Conservation (phyloP, 2,888 invertebrate genomes). For the Diaperis boleti region DNA sequence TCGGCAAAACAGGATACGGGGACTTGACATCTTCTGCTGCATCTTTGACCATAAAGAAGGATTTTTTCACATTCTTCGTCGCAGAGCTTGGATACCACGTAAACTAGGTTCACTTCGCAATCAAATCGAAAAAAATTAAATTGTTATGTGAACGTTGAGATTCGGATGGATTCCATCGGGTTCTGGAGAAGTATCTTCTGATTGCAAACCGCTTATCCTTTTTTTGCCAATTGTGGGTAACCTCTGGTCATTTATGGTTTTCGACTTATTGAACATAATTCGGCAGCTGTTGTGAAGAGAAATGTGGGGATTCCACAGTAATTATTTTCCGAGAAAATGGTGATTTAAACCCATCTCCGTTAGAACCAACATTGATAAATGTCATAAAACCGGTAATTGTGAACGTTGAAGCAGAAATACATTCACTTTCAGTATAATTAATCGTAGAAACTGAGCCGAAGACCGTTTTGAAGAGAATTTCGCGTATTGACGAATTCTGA, state of each 20-base stretch:
- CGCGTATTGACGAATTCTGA: neutral
- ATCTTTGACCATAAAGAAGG: slow-evolving; percentile 27
- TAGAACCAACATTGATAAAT: slow-evolving; percentile 22
- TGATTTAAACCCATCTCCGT: slow-evolving; percentile 16
- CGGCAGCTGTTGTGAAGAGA: slow-evolving; percentile 16
- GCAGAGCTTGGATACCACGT: slow-evolving; percentile 6
- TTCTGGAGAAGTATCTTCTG: no score
- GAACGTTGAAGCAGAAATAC: slow-evolving; percentile 22
- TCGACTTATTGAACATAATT: no score
- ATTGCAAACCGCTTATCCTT: no score
- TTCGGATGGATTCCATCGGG: no score
- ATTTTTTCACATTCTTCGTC: slow-evolving; percentile 25
- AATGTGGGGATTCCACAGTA: slow-evolving; percentile 4
- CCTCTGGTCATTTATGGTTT: no score
- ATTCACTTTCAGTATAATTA: slow-evolving; percentile 32
- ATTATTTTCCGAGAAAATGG: slow-evolving; percentile 20
- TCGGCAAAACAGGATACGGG: slow-evolving; percentile 24
- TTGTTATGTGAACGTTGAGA: no score
- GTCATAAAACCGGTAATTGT: slow-evolving; percentile 30
- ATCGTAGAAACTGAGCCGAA: neutral
- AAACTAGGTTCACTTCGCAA: slow-evolving; percentile 5
- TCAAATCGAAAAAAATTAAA: no score
- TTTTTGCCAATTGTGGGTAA: no score
- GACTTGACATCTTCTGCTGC: slow-evolving; percentile 23
- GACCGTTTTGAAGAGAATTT: neutral